A percentile compares a stretch with the other conserved stretches of the same genome.
Conservation (phyloP, 1,140 invertebrate species). For the Drosophila parabipectinata region DNA sequence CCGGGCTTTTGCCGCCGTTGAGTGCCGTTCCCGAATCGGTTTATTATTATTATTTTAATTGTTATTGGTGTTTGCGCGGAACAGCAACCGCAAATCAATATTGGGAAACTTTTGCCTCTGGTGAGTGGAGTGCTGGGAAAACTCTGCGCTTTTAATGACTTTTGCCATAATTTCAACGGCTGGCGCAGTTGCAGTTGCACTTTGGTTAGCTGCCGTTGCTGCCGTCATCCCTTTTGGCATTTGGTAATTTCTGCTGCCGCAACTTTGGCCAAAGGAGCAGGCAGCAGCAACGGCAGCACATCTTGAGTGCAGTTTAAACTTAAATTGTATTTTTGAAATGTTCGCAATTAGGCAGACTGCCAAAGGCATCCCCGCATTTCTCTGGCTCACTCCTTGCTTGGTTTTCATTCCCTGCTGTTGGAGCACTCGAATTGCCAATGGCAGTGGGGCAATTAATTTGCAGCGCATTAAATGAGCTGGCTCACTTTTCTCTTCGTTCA, state of each 20-base stretch:
- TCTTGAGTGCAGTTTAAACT: conserved; percentile 81
- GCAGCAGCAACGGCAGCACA: conserved; percentile 40
- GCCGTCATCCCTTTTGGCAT: conserved; percentile 59
- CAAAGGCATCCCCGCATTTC: conserved; percentile 51
- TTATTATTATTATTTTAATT: conserved; percentile 57
- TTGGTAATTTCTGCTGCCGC: conserved; percentile 70
- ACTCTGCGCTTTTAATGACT: conserved; percentile 72
- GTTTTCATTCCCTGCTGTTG: conserved; percentile 14
- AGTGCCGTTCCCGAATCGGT: conserved; percentile 40
- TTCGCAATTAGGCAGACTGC: conserved; percentile 80
- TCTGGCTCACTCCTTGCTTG: background rate
- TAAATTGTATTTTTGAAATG: conserved; percentile 82
- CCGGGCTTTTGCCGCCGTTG: conserved; percentile 32
- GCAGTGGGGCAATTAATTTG: conserved; percentile 80
- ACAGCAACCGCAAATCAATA: conserved; percentile 74
- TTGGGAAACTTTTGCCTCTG: conserved; percentile 63
- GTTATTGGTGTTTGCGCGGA: conserved; percentile 53
- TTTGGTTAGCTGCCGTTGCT: conserved; percentile 13
- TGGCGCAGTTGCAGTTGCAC: conserved; percentile 50
- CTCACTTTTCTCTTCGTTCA: conserved; percentile 35
- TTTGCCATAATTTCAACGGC: conserved; percentile 67
- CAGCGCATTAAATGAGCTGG: conserved; percentile 77
- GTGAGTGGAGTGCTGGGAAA: conserved; percentile 5
- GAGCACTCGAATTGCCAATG: conserved; percentile 68
- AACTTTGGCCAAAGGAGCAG: conserved; percentile 56